Percentiles rank a stretch among this genome's conserved stretches.
Conservation (phyloP, 2,888 invertebrate genomes). For the Pecten maximus region DNA sequence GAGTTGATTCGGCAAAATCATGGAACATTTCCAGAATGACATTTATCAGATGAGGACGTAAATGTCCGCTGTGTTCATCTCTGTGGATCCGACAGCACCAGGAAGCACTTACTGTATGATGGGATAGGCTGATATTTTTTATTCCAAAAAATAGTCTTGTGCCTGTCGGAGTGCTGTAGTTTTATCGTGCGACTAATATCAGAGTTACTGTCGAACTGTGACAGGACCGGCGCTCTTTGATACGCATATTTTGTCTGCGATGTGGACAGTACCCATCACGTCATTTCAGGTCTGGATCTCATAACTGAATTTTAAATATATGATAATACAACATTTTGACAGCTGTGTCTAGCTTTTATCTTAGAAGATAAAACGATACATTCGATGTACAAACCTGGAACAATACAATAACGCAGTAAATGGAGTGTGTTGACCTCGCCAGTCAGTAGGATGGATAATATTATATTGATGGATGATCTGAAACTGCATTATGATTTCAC, state of each 20-base stretch:
- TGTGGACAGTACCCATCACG: neutral
- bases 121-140: neutral
- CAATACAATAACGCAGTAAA: neutral
- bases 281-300: neutral
- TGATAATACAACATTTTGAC: conserved; percentile 17
- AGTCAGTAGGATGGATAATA: neutral
- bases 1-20: neutral
- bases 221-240: neutral
- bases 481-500: neutral
- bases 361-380: neutral
- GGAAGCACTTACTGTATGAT: neutral
- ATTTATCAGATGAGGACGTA: neutral
- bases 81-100: neutral
- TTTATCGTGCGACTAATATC: neutral
- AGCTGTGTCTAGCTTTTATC: conserved; percentile 3
- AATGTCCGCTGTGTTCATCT: neutral
- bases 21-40: neutral
- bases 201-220: neutral
- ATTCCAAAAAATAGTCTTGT: neutral
- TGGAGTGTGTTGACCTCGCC: neutral
- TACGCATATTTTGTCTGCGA: conserved; percentile 13
- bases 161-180: neutral
- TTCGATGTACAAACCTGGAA: neutral
- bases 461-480: neutral
- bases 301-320: conserved; percentile 20